Evolutionary conservation across 2,113 vertebrate genomes (phyloP).

Genomic region (Dasyprocta punctata): DNA sequence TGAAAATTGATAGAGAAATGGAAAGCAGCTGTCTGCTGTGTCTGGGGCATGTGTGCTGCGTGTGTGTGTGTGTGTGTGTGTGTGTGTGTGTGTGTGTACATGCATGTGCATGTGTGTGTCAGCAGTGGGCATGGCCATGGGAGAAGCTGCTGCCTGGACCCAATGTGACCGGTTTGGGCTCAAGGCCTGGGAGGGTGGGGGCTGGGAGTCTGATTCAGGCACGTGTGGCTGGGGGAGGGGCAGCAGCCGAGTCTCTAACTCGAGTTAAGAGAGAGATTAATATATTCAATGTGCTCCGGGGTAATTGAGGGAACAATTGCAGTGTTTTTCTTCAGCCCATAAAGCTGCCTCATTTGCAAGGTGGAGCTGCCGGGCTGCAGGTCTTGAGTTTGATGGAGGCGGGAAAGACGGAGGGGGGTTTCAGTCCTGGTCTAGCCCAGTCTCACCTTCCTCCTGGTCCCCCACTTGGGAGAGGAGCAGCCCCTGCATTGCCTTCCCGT

Average conservation of each 20-base stretch:
- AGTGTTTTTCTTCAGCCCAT: constrained; percentile 80
- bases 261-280: constrained; percentile 80
- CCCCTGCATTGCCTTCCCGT: background rate
- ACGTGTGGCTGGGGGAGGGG: constrained; percentile 69
- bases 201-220: constrained; percentile 8
- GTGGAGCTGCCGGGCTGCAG: constrained; percentile 31
- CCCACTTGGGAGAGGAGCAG: background rate
- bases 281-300: constrained; percentile 77
- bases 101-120: background rate
- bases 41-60: background rate
- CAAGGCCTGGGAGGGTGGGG: background rate
- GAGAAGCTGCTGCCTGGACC: background rate
- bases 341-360: constrained; percentile 79
- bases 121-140: background rate
- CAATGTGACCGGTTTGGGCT: background rate
- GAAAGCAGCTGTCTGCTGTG: constrained; percentile 20
- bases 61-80: background rate
- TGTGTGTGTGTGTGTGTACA: background rate
- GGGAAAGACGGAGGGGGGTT: background rate
- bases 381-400: background rate
- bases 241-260: constrained; percentile 52
- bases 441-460: background rate
- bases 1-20: constrained; percentile 73
- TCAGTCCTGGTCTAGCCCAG: background rate
- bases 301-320: constrained; percentile 82